Conservation (phyloP, 2,888 invertebrate genomes). For the Lochmaea capreae region DNA sequence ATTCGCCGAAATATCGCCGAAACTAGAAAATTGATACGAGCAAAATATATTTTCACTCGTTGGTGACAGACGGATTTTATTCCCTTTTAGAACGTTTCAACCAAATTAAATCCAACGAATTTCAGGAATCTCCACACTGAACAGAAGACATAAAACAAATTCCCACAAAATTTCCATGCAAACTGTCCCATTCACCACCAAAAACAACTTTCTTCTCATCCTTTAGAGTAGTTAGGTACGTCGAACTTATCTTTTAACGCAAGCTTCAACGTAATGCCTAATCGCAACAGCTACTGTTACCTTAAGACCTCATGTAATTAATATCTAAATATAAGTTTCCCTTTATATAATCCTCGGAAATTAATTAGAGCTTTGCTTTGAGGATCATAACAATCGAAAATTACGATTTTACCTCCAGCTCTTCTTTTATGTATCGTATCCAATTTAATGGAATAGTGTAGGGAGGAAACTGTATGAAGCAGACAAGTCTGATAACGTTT, state of each 20-base stretch:
- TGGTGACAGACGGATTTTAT: too few relatives aligned
- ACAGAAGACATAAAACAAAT: not conserved
- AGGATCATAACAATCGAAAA: conserved; percentile 5
- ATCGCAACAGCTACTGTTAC: conserved; percentile 23
- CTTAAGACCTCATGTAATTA: conserved; percentile 33
- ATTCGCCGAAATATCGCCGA: too few relatives aligned
- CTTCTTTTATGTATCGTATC: conserved; percentile 6
- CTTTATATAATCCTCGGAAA: conserved; percentile 31
- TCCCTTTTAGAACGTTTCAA: too few relatives aligned
- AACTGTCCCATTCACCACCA: not conserved
- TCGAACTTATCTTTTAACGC: not conserved
- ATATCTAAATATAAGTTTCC: conserved; percentile 40
- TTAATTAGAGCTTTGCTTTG: conserved; percentile 25
- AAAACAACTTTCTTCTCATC: not conserved
- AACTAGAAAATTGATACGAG: too few relatives aligned
- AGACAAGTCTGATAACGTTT: too few relatives aligned
- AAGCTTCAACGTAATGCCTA: not conserved
- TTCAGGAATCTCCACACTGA: not conserved
- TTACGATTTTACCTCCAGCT: conserved; percentile 15
- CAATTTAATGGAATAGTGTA: too few relatives aligned
- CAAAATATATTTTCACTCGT: too few relatives aligned
- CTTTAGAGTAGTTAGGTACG: not conserved
- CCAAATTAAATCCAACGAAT: too few relatives aligned
- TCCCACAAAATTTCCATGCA: not conserved
- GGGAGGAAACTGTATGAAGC: too few relatives aligned